A percentile compares a stretch with the other conserved stretches of the same genome.
phyloP scores from a whole-genome alignment of 1,140 invertebrate species.

The Hestina assimilis region DNA sequence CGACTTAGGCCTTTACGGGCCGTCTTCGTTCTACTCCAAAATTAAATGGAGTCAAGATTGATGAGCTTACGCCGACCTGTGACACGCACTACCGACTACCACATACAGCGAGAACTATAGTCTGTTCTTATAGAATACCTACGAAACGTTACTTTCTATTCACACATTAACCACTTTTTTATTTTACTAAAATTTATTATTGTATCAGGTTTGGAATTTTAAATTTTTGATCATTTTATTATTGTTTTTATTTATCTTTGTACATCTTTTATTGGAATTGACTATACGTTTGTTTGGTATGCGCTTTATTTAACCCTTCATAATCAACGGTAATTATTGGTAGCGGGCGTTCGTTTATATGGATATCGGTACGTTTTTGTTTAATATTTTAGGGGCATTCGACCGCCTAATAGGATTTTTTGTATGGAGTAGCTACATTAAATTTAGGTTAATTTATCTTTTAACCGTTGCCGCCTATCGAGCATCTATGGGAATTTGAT shows the following conservation, averaged over 20 bases:
- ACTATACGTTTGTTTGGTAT: constrained; percentile 54
- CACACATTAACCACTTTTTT: too few species aligned
- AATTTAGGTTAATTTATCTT: constrained; percentile 55
- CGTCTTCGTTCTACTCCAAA: constrained; percentile 54
- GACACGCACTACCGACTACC: constrained; percentile 73
- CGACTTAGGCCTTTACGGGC: constrained; percentile 43
- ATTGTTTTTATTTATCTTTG: too few species aligned
- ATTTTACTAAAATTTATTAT: too few species aligned
- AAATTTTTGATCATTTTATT: too few species aligned
- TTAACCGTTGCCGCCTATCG: constrained; percentile 33
- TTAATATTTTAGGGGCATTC: constrained; percentile 54
- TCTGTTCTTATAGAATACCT: too few species aligned
- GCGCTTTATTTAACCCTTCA: constrained; percentile 67
- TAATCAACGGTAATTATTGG: constrained; percentile 65
- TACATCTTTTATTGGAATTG: constrained; percentile 22
- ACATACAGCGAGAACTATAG: constrained; percentile 26
- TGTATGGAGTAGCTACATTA: constrained; percentile 47
- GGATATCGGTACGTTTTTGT: constrained; percentile 43
- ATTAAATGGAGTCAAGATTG: constrained; percentile 74
- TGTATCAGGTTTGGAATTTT: too few species aligned
- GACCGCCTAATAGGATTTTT: constrained; percentile 66
- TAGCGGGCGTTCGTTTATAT: constrained; percentile 36
- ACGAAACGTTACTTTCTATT: too few species aligned
- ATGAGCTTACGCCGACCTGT: constrained; percentile 73
- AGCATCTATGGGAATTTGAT: constrained; percentile 37